Evolutionary conservation across 2,113 vertebrate species (phyloP).

Genomic region (Todiramphus saurophagus): DNA sequence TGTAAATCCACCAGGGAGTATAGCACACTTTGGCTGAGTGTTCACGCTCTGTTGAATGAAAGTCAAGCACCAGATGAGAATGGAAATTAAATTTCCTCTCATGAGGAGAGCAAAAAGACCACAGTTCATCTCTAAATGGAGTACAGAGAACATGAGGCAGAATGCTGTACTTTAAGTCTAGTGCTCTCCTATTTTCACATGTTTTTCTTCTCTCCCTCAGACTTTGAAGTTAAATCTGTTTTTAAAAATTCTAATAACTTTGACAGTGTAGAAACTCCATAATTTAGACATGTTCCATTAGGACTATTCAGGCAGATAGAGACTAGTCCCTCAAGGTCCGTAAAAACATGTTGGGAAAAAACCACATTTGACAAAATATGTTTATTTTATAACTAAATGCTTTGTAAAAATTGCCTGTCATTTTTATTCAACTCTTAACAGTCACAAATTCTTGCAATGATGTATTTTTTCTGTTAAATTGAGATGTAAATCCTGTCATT

Average conservation of each 20-base stretch:
- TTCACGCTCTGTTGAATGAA: constrained; percentile 59
- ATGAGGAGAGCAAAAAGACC: constrained; percentile 6
- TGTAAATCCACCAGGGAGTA: constrained; percentile 25
- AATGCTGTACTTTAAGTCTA: not conserved
- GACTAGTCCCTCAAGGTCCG: not conserved
- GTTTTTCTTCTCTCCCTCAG: not conserved
- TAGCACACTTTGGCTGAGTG: constrained; percentile 50
- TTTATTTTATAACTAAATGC: not conserved
- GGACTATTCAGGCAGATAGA: not conserved
- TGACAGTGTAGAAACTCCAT: not conserved
- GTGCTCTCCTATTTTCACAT: not conserved
- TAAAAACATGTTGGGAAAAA: not conserved
- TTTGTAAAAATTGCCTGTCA: not conserved
- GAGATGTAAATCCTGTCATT: not conserved
- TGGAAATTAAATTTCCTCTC: constrained; percentile 75
- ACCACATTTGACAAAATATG: not conserved
- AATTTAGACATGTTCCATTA: not conserved
- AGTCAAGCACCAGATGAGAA: constrained; percentile 67
- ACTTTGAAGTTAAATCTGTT: not conserved
- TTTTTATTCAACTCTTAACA: not conserved
- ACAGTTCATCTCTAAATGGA: not conserved
- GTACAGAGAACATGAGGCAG: not conserved
- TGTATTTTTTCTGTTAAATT: not conserved
- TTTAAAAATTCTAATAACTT: not conserved
- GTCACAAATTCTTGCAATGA: not conserved